Evolutionary conservation across 2,797 vertebrate species (phyloP).

Genomic region (Linurgus olivaceus): DNA sequence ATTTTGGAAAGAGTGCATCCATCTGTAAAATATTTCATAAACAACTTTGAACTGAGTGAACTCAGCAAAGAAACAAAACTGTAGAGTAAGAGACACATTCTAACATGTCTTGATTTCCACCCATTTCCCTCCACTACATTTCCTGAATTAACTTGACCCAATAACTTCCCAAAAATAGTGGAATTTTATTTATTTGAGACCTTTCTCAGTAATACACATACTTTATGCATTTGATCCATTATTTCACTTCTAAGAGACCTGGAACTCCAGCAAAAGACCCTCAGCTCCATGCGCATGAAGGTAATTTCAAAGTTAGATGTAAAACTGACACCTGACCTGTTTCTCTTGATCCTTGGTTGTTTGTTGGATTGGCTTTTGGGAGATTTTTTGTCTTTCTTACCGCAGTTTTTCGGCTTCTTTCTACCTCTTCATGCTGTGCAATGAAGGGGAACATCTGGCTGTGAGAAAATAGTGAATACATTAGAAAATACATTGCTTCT

Average conservation of each 20-base stretch:
- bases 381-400: not conserved
- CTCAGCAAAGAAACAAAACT: not conserved
- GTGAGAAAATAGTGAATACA: not conserved
- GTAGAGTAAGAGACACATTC: not conserved
- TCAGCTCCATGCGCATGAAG: fast-evolving
- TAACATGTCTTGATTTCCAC: not conserved
- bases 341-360: not conserved
- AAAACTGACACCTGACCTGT: not conserved
- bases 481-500: conserved; percentile 11
- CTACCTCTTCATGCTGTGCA: not conserved
- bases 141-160: not conserved
- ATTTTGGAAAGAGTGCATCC: not conserved
- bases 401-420: not conserved
- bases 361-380: not conserved
- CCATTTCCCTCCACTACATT: not conserved
- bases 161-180: not conserved
- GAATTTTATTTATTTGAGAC: not conserved
- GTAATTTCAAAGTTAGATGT: not conserved
- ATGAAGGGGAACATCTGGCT: conserved; percentile 34
- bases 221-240: not conserved
- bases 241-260: not conserved
- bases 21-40: conserved; percentile 41
- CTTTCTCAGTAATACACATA: not conserved
- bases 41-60: not conserved
- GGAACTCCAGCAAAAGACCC: not conserved